phyloP scores from a whole-genome alignment of 2,888 invertebrate species.

The Drosophila borborema region DNA sequence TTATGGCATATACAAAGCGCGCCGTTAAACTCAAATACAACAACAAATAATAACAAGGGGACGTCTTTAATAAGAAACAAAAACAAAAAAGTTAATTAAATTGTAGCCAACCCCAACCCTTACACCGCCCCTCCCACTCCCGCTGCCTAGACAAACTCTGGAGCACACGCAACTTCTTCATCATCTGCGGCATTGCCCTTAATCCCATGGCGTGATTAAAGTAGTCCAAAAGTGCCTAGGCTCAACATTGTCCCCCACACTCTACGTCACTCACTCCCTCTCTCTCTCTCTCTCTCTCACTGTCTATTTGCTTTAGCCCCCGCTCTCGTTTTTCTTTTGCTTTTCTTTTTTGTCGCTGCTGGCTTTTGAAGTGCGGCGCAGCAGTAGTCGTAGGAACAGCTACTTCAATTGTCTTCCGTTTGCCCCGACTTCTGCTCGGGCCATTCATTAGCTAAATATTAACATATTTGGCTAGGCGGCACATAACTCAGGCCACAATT shows the following conservation, averaged over 20 bases:
- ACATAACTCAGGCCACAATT: constrained; percentile 71
- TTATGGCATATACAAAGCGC: constrained; percentile 69
- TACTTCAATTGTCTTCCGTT: constrained; percentile 69
- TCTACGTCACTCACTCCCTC: constrained; percentile 1
- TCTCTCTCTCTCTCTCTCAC: neutral
- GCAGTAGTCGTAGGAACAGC: constrained; percentile 34
- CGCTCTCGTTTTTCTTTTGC: neutral
- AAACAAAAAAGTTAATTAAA: constrained; percentile 82
- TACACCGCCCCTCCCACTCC: neutral
- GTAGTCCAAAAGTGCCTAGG: constrained; percentile 65
- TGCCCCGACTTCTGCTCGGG: constrained; percentile 10
- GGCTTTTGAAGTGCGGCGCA: constrained; percentile 54
- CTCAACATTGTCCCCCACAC: constrained; percentile 14
- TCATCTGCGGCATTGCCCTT: constrained; percentile 70
- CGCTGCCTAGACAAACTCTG: constrained; percentile 17
- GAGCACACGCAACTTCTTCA: constrained; percentile 78
- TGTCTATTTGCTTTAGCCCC: constrained; percentile 37
- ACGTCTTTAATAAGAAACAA: constrained; percentile 72
- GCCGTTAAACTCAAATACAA: constrained; percentile 69
- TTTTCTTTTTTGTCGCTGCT: constrained; percentile 24
- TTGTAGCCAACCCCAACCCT: constrained; percentile 62
- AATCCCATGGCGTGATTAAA: constrained; percentile 81
- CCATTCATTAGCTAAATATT: constrained; percentile 78
- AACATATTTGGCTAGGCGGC: constrained; percentile 70
- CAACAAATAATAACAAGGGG: constrained; percentile 61